Evolutionary conservation across 2,113 vertebrate species (phyloP), one percentile per base, ranked within the genome.

Genomic region (Microtus richardsoni): DNA sequence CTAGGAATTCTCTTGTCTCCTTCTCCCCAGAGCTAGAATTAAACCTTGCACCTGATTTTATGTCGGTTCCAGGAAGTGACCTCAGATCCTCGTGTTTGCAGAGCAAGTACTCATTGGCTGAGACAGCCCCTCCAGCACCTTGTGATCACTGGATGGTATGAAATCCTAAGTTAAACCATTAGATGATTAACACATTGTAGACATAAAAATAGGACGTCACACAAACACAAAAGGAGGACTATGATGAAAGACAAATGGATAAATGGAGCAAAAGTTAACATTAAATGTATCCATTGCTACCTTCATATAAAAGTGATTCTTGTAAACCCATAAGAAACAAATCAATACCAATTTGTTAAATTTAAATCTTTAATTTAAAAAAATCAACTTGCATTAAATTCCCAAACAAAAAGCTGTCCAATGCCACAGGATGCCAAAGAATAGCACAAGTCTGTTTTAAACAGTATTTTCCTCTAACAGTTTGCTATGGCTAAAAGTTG

Each of bases 61-160:
- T 0, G 6, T 7, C 3, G 1, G 21, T 58, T 52, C 36, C 3
- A 0, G 79, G n/a, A 39, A 19, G 2, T 30, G 82, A 64, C 30
- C 14, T 64, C 26, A 44, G 24, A 14, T 41, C 24, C 36, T 44
- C 26, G 1, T 64, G 39, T 64, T 33, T 44, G 60, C 39, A 84
- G 4, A 66, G 82, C 9, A 84, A 66, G 17, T 30, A 21, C 39
- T 47, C 9, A 33, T 60, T 64, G 82, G 41, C 82, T 47, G 26
- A 21, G 26, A 6, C 16, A 66, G 16, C 60, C 5, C 54, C 58
- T 5, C 24, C 8, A 10, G 30, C 28, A 33, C 28, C 14, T 36
- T 33, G 7, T 52, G 28, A 33, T 22, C 22, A 70, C 39, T 49
- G 26, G 9, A 73, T 17, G 28, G 7, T 30, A 8, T 7, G 7